These are phyloP conservation scores for Phylloscopus trochiloides DNA, from an alignment of 2,113 vertebrate genomes.

Conservation along the genomic window DNA sequence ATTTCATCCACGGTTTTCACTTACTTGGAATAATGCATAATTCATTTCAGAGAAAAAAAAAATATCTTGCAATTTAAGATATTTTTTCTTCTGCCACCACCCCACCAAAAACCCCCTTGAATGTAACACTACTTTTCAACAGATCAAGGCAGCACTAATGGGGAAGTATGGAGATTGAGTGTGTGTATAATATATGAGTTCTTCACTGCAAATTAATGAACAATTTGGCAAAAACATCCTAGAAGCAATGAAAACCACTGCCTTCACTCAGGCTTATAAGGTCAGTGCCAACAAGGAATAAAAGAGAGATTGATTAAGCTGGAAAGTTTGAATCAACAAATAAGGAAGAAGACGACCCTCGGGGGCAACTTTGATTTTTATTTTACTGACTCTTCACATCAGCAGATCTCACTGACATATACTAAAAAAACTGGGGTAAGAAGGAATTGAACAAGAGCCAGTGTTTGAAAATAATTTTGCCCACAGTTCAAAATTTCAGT, in stretches of 20 bases:
- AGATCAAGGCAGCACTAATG: neutral
- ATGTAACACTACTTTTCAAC: neutral
- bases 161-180: neutral
- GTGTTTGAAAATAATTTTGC: neutral
- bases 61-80: neutral
- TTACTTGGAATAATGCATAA: neutral
- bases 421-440: neutral
- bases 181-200: neutral
- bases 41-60: neutral
- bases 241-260: neutral
- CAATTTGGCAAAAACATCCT: neutral
- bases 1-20: neutral
- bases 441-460: neutral
- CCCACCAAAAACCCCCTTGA: fast-evolving
- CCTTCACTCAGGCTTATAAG: neutral
- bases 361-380: neutral
- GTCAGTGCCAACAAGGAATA: neutral
- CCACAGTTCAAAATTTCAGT: neutral
- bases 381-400: neutral
- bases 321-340: neutral
- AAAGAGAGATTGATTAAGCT: neutral
- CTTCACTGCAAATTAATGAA: neutral
- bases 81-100: neutral
- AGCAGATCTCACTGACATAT: neutral
- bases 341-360: neutral